Evolutionary conservation across 2,888 invertebrate species (phyloP).

Genomic region (Lingula anatina): DNA sequence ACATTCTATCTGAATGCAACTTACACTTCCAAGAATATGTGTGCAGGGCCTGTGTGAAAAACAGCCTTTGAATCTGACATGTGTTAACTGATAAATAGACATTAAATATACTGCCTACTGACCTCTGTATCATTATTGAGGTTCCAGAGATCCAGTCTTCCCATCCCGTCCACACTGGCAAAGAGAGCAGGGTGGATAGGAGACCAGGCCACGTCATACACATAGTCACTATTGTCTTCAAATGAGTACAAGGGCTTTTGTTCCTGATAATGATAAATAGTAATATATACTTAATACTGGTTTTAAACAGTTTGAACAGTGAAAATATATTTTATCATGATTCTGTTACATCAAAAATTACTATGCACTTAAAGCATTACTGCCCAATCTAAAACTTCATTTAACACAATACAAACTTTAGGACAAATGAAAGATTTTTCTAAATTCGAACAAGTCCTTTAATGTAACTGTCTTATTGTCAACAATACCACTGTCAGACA

Average conservation of each 20-base stretch:
- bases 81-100: not conserved
- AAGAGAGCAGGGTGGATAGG: conserved; percentile 96
- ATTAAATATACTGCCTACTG: no score
- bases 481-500: no score
- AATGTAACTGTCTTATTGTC: no score
- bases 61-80: not conserved
- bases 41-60: not conserved
- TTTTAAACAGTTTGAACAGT: no score
- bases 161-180: conserved; percentile 91
- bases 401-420: no score
- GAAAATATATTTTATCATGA: no score
- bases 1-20: not conserved
- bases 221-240: conserved; percentile 96
- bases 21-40: not conserved
- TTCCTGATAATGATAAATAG: conserved; percentile 60
- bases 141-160: conserved; percentile 92
- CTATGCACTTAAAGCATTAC: no score
- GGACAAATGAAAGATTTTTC: no score
- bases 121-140: conserved; percentile 90
- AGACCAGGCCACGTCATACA: conserved; percentile 97
- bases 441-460: no score
- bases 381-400: no score
- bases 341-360: no score
- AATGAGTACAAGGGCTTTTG: conserved; percentile 92
- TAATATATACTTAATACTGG: no score